Conservation (phyloP, 2,888 invertebrate genomes). For the Cantharis flavilabris region DNA sequence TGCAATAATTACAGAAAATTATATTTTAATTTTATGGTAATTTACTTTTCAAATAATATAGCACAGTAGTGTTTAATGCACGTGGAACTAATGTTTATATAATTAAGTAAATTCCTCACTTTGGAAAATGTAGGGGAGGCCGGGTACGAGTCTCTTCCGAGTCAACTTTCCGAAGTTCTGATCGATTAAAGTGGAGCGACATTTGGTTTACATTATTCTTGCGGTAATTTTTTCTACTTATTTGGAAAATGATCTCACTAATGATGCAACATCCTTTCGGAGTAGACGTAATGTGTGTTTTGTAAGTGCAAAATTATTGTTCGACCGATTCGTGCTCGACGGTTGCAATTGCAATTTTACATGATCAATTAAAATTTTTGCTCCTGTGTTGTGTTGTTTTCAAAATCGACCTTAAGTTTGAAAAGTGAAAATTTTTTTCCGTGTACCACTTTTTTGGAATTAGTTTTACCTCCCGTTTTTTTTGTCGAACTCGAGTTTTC, state of each 20-base stretch:
- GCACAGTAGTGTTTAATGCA: background rate
- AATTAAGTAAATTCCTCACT: background rate
- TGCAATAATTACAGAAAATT: background rate
- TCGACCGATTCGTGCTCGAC: background rate
- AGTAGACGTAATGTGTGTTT: background rate
- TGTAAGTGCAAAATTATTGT: background rate
- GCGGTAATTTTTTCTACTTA: background rate
- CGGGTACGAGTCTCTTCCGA: background rate
- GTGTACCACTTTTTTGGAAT: too few relatives aligned
- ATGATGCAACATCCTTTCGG: constrained; percentile 7
- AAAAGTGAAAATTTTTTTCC: too few relatives aligned
- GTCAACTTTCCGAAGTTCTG: background rate
- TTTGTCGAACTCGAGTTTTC: background rate
- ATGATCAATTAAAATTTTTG: background rate
- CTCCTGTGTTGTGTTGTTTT: background rate
- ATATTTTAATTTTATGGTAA: background rate
- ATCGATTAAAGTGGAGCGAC: background rate
- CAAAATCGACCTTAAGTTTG: too few relatives aligned
- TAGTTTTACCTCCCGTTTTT: background rate
- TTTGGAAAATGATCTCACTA: background rate
- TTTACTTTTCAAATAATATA: background rate
- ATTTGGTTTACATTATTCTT: background rate
- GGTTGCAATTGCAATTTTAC: background rate
- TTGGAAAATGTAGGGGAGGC: background rate
- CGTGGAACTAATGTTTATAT: background rate